Evolutionary conservation across 2,888 invertebrate genomes (phyloP).

Genomic region (Caenorhabditis panamensis): DNA sequence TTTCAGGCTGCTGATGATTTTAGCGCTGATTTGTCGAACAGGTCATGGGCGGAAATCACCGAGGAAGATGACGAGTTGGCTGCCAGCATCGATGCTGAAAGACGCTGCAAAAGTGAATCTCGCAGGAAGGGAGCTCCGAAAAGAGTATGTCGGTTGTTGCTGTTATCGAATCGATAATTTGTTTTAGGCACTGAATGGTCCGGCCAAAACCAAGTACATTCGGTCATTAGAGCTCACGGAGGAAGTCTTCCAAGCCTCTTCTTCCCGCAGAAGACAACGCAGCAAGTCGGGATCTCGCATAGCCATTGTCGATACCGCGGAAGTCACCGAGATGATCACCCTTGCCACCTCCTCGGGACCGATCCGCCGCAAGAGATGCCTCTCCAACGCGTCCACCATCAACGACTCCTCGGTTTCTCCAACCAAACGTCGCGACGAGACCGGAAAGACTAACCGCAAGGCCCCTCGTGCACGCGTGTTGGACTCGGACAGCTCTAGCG

Average conservation of each 20-base stretch:
- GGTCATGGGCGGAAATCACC: slow-evolving; percentile 72
- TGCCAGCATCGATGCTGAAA: slow-evolving; percentile 28
- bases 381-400: slow-evolving; percentile 71
- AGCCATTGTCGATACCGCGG: slow-evolving; percentile 6
- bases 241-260: slow-evolving; percentile 50
- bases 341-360: slow-evolving; percentile 30
- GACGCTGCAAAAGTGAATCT: slow-evolving; percentile 55
- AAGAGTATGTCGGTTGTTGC: slow-evolving; percentile 20
- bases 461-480: slow-evolving; percentile 47
- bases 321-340: slow-evolving; percentile 23
- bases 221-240: slow-evolving; percentile 58
- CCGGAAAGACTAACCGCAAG: slow-evolving; percentile 64
- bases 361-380: slow-evolving; percentile 70
- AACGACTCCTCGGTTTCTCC: slow-evolving; percentile 64
- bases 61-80: slow-evolving; percentile 62
- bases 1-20: slow-evolving; percentile 65
- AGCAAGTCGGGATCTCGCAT: slow-evolving; percentile 29
- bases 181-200: slow-evolving; percentile 32
- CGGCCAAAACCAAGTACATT: slow-evolving; percentile 63
- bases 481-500: slow-evolving; percentile 38
- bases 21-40: slow-evolving; percentile 66
- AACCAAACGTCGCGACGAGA: slow-evolving; percentile 60
- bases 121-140: slow-evolving; percentile 61
- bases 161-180: neutral
- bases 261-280: slow-evolving; percentile 35